These are phyloP conservation scores for Erythrocercus mccallii DNA, from an alignment of 2,113 vertebrate species.

Conservation along the genomic window DNA sequence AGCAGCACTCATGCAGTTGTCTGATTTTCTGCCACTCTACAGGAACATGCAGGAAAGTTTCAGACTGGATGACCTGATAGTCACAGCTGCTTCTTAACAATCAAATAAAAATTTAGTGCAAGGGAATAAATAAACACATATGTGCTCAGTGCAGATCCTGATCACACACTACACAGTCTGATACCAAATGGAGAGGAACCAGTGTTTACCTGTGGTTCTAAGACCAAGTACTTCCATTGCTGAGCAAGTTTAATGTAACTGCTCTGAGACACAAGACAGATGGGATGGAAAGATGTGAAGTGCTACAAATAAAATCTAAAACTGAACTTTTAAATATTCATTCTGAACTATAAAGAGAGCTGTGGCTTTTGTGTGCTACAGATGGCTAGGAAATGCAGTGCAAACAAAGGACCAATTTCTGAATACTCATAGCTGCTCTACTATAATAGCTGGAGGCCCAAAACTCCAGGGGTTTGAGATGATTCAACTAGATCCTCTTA, in stretches of 20 bases:
- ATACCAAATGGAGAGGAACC: neutral
- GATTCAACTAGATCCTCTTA: conserved; percentile 60
- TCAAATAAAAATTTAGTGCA: neutral
- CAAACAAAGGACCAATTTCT: conserved; percentile 67
- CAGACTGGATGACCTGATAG: neutral
- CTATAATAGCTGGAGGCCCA: conserved; percentile 50
- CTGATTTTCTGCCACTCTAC: neutral
- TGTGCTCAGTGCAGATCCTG: neutral
- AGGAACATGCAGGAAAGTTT: neutral
- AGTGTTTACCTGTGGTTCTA: neutral
- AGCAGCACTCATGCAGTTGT: neutral
- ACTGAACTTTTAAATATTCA: conserved; percentile 70
- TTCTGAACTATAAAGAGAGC: conserved; percentile 60
- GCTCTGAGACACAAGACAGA: conserved; percentile 29
- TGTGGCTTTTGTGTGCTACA: conserved; percentile 57
- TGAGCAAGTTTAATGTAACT: neutral
- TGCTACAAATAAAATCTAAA: conserved; percentile 60
- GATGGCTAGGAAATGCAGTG: conserved; percentile 60
- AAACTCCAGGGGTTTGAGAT: conserved; percentile 61
- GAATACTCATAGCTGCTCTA: conserved; percentile 52
- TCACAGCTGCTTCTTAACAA: neutral
- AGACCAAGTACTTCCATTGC: neutral
- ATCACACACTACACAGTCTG: neutral
- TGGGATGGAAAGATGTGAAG: conserved; percentile 44
- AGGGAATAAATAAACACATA: neutral